Percentiles rank a stretch among this genome's conserved stretches.
Conservation (phyloP, 2,113 vertebrate species). For the Poecilia latipinna region DNA sequence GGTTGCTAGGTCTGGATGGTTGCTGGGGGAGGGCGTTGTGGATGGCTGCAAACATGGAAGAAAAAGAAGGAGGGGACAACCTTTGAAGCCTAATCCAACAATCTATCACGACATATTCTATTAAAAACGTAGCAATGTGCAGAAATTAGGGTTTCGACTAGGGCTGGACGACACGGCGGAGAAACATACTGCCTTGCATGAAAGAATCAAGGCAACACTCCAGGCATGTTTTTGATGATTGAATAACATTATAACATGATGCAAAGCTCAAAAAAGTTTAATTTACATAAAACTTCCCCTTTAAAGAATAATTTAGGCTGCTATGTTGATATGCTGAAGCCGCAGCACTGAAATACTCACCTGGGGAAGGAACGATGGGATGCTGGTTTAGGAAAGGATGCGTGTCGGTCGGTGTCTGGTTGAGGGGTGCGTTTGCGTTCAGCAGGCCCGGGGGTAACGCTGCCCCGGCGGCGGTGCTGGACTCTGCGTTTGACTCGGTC, state of each 20-base stretch:
- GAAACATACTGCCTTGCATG: no score
- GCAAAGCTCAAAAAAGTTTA: no score
- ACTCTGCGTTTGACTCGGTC: constrained; percentile 71
- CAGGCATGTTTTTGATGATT: no score
- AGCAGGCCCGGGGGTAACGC: constrained; percentile 32
- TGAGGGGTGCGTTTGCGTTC: constrained; percentile 70
- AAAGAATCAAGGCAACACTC: no score
- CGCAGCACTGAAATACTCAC: constrained; percentile 22
- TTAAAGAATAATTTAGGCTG: no score
- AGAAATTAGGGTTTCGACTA: background rate
- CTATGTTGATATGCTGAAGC: background rate
- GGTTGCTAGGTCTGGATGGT: constrained; percentile 89
- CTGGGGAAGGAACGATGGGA: constrained; percentile 65
- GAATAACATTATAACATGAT: no score
- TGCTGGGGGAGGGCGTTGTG: constrained; percentile 93
- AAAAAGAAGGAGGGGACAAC: no score
- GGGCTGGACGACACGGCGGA: no score
- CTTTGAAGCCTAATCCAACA: no score
- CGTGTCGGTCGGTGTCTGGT: constrained; percentile 80
- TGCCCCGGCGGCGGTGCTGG: constrained; percentile 45
- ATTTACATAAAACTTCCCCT: background rate
- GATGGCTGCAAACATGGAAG: constrained; percentile 79
- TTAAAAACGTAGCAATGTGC: background rate
- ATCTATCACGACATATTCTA: no score
- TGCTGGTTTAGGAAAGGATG: constrained; percentile 81